Percentiles rank a stretch among this genome's conserved stretches.
Conservation (phyloP, 2,888 invertebrate genomes). For the Pandemis heparana region DNA sequence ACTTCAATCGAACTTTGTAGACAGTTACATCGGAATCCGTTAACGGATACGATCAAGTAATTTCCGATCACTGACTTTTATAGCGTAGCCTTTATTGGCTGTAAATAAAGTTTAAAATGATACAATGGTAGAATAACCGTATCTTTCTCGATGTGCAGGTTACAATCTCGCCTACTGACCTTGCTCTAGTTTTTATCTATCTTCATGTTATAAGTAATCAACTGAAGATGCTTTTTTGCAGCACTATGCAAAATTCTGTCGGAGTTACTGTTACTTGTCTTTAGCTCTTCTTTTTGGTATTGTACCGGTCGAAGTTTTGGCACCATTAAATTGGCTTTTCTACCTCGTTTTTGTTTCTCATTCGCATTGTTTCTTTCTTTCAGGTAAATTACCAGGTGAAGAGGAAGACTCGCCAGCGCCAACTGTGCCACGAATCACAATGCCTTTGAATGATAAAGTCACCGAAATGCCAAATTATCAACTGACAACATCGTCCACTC, state of each 20-base stretch:
- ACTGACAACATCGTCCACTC: conserved; percentile 51
- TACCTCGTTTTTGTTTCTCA: conserved; percentile 2
- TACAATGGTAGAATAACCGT: conserved; percentile 38
- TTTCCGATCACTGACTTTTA: conserved; percentile 50
- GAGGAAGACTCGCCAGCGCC: conserved; percentile 63
- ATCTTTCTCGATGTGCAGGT: conserved; percentile 41
- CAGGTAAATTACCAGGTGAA: conserved; percentile 74
- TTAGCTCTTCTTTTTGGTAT: neutral
- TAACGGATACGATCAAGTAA: conserved; percentile 47
- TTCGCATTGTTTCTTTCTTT: conserved; percentile 47
- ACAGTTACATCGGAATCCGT: conserved; percentile 64
- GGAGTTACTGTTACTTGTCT: neutral
- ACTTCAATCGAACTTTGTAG: conserved; percentile 54
- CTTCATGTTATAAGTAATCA: conserved; percentile 39
- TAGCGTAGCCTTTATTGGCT: conserved; percentile 47
- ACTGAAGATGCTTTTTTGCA: conserved; percentile 26
- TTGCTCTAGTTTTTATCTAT: conserved; percentile 56
- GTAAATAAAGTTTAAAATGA: conserved; percentile 49
- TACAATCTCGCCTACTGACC: conserved; percentile 61
- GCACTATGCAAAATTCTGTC: conserved; percentile 4
- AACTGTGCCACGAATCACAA: conserved; percentile 43
- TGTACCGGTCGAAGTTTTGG: neutral
- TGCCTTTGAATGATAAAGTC: conserved; percentile 43
- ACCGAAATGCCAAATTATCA: conserved; percentile 40
- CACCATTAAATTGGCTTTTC: neutral